Evolutionary conservation across 2,113 vertebrate species (phyloP).

Genomic region (Litocranius walleri): DNA sequence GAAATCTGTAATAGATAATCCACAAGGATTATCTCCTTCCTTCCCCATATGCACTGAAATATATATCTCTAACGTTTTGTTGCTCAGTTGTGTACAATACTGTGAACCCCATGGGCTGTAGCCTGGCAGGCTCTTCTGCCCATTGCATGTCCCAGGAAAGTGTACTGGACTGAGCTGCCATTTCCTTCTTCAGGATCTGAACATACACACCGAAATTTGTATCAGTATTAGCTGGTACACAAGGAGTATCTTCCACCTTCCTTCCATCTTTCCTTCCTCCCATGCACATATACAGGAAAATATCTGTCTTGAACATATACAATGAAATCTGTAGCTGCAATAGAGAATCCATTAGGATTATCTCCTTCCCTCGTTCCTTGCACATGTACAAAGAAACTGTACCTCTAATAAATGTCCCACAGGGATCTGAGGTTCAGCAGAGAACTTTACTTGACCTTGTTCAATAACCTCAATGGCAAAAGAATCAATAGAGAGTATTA

Average conservation of each 20-base stretch:
- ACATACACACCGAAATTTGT: background rate
- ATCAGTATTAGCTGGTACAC: background rate
- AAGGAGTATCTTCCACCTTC: background rate
- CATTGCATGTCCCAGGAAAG: background rate
- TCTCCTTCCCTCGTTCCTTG: background rate
- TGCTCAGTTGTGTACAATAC: background rate
- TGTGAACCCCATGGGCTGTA: background rate
- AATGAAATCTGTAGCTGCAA: background rate
- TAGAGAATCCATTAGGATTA: background rate
- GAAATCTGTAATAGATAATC: background rate
- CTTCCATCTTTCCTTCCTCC: background rate
- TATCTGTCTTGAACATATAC: background rate
- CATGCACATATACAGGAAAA: background rate
- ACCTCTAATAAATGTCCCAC: background rate
- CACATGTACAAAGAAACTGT: background rate
- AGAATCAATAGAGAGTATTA: background rate
- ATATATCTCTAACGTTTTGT: background rate
- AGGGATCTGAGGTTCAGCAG: background rate
- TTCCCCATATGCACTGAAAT: background rate
- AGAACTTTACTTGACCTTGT: background rate
- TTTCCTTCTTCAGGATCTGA: background rate
- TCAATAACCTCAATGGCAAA: background rate
- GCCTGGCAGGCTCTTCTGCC: background rate
- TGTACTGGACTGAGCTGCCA: background rate
- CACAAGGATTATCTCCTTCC: background rate